phyloP scores from a whole-genome alignment of 2,888 invertebrate genomes.

The Eristalinus sepulchralis region DNA sequence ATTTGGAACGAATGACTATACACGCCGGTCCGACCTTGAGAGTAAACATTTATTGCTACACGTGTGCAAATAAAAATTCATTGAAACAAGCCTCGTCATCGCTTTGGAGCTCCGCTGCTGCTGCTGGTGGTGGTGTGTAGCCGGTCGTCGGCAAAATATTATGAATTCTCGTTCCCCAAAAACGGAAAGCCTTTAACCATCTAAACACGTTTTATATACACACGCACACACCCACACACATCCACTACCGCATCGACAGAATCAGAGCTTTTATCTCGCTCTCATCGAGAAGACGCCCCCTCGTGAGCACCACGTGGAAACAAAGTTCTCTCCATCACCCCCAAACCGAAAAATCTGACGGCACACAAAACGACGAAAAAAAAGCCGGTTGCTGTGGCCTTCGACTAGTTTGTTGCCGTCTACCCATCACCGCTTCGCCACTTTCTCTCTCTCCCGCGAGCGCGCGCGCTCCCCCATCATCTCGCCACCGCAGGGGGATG shows the following conservation, averaged over 20 bases:
- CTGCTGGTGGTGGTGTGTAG: not conserved
- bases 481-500: not conserved
- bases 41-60: conserved; percentile 79
- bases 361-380: not conserved
- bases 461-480: no score
- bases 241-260: not conserved
- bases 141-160: not conserved
- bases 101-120: conserved; percentile 9
- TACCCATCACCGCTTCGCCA: not conserved
- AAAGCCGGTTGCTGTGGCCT: conserved; percentile 29
- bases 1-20: conserved; percentile 33
- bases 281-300: conserved; percentile 24
- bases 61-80: conserved; percentile 76
- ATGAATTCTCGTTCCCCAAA: not conserved
- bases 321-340: conserved; percentile 14
- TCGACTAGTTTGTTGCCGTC: conserved; percentile 51
- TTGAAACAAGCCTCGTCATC: conserved; percentile 62
- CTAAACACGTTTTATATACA: not conserved
- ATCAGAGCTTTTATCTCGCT: conserved; percentile 26
- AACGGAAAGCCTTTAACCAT: conserved; percentile 4
- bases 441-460: not conserved
- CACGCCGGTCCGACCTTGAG: conserved; percentile 76
- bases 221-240: no score
- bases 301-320: conserved; percentile 50
- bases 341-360: not conserved